Evolutionary conservation across 1,140 invertebrate genomes (phyloP).

Genomic region (Lepidurus couesii): DNA sequence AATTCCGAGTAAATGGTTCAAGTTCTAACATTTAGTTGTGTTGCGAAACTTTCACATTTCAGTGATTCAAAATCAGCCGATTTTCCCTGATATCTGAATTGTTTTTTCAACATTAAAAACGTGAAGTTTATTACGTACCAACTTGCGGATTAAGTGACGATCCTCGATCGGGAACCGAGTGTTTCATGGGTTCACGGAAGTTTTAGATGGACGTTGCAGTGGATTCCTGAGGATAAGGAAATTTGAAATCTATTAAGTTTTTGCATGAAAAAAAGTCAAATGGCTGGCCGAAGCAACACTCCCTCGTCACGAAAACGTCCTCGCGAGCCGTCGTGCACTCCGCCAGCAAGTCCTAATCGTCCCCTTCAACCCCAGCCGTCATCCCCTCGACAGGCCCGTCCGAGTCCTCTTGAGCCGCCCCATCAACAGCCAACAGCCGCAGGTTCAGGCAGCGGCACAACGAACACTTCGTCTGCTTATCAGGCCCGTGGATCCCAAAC

Average conservation of each 20-base stretch:
- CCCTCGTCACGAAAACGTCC: conserved; percentile 12
- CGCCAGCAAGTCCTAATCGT: conserved; percentile 1
- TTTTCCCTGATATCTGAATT: no score
- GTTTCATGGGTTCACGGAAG: no score
- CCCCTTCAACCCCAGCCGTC: conserved; percentile 3
- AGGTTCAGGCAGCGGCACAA: neutral
- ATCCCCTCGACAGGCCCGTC: neutral
- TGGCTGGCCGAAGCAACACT: neutral
- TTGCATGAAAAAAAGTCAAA: neutral
- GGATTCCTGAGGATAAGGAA: no score
- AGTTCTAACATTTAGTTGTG: no score
- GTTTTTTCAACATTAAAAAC: no score
- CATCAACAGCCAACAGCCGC: neutral
- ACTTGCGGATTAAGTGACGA: no score
- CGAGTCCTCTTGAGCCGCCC: neutral
- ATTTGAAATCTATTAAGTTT: neutral
- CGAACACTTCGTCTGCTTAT: neutral
- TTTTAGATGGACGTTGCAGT: no score
- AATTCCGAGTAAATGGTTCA: no score
- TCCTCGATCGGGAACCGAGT: no score
- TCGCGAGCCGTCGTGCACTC: conserved; percentile 7
- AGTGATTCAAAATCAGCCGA: no score
- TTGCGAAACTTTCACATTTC: no score
- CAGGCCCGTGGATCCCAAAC: neutral
- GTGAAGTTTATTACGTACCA: no score